Conservation (phyloP, 1,140 invertebrate genomes). For the Mya arenaria region DNA sequence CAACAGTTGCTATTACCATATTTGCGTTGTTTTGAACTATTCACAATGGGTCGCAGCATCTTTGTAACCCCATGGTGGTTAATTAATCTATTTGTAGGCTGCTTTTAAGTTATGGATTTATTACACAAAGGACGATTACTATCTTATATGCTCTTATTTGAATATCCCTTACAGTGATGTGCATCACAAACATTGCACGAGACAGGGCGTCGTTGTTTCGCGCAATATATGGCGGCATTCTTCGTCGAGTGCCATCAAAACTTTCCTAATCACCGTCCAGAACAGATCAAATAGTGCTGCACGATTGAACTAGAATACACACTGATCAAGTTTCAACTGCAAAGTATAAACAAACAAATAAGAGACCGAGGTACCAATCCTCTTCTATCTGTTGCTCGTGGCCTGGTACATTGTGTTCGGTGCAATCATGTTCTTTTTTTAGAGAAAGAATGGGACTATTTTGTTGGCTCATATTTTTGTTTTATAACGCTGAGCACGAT, state of each 20-base stretch:
- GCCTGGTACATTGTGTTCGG: constrained; percentile 78
- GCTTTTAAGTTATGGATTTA: constrained; percentile 95
- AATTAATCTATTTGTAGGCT: no score
- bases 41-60: no score
- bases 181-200: constrained; percentile 95
- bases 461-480: constrained; percentile 97
- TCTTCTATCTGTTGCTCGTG: constrained; percentile 77
- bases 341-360: constrained; percentile 49
- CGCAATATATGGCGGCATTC: constrained; percentile 79
- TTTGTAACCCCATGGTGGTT: no score
- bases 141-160: constrained; percentile 97
- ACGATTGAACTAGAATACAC: constrained; percentile 42
- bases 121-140: constrained; percentile 93
- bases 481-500: constrained; percentile 92
- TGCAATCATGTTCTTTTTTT: constrained; percentile 78
- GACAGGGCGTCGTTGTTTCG: constrained; percentile 97
- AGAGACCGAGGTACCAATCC: constrained; percentile 77
- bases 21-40: no score
- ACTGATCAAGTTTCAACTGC: not conserved
- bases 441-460: constrained; percentile 90
- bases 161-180: constrained; percentile 95
- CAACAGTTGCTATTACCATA: no score
- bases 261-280: not conserved
- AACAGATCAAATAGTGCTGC: no score
- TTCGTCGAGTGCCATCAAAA: constrained; percentile 30